A percentile compares a stretch with the other conserved stretches of the same genome.
Evolutionary conservation across 92 coral and sea anemone genomes (phyloP).

Genomic region (Parazoanthus darwini): DNA sequence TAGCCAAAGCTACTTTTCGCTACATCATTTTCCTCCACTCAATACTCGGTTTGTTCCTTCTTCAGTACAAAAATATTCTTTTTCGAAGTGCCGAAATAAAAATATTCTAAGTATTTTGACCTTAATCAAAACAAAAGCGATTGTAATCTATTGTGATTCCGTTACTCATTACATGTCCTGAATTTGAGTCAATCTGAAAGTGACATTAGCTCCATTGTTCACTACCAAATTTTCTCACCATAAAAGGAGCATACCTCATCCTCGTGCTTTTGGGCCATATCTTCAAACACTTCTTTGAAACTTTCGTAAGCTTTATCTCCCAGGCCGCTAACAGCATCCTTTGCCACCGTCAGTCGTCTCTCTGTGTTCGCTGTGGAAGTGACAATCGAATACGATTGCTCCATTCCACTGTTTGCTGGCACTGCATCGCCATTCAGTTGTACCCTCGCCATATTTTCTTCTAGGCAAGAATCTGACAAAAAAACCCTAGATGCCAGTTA

Average conservation of each 20-base stretch:
- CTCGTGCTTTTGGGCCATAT: constrained; percentile 55
- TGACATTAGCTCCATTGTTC: not conserved
- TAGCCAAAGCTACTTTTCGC: not conserved
- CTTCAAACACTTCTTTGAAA: constrained; percentile 64
- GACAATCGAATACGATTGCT: not conserved
- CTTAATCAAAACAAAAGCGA: constrained; percentile 17
- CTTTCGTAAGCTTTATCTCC: constrained; percentile 63
- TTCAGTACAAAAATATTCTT: too few relatives aligned
- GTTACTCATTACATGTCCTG: not conserved
- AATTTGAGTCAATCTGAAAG: not conserved
- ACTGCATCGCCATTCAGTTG: not conserved
- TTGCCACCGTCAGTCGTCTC: constrained; percentile 50
- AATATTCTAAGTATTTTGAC: not conserved
- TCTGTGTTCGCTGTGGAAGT: constrained; percentile 23
- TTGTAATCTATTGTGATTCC: not conserved
- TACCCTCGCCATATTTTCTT: not conserved
- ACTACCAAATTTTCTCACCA: not conserved
- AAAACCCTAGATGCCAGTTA: not conserved
- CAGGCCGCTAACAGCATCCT: constrained; percentile 59
- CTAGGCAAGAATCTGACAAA: not conserved
- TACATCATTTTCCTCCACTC: not conserved
- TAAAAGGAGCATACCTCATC: constrained; percentile 42
- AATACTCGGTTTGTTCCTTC: not conserved
- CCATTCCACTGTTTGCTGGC: not conserved
- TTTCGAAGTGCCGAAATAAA: not conserved